Percentiles rank a stretch among this genome's conserved stretches.
Evolutionary conservation across 2,797 vertebrate species (phyloP).

Genomic region (Sylvia borin): DNA sequence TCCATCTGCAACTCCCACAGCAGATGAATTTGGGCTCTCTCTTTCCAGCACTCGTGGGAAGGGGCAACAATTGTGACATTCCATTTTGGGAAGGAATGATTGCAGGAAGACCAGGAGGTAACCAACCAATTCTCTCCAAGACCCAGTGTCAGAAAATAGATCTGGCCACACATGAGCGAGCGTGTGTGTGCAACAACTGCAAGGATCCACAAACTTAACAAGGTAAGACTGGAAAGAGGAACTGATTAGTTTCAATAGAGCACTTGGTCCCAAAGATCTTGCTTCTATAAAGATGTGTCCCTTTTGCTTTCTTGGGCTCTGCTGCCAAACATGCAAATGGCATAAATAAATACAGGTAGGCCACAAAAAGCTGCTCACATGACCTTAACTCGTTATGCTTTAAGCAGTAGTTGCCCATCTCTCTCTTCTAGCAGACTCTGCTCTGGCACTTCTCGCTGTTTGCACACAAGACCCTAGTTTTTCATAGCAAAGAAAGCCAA

Average conservation of each 20-base stretch:
- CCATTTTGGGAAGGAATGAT: neutral
- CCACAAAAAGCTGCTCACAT: neutral
- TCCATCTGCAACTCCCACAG: neutral
- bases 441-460: neutral
- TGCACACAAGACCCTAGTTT: neutral
- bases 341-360: slow-evolving; percentile 45
- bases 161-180: neutral
- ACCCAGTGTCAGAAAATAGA: neutral
- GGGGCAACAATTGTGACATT: neutral
- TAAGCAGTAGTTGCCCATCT: neutral
- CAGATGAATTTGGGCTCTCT: neutral
- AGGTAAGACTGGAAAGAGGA: neutral
- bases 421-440: neutral
- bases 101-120: neutral
- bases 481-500: slow-evolving; percentile 1
- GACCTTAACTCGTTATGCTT: neutral
- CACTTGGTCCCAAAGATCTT: neutral
- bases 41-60: neutral
- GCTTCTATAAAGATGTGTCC: neutral
- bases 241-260: neutral
- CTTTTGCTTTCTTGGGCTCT: neutral
- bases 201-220: neutral
- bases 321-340: neutral
- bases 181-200: accelerated
- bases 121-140: neutral